Base-by-base conservation (phyloP, 2,113 vertebrate species). In the Phylloscopus trochilus region DNA sequence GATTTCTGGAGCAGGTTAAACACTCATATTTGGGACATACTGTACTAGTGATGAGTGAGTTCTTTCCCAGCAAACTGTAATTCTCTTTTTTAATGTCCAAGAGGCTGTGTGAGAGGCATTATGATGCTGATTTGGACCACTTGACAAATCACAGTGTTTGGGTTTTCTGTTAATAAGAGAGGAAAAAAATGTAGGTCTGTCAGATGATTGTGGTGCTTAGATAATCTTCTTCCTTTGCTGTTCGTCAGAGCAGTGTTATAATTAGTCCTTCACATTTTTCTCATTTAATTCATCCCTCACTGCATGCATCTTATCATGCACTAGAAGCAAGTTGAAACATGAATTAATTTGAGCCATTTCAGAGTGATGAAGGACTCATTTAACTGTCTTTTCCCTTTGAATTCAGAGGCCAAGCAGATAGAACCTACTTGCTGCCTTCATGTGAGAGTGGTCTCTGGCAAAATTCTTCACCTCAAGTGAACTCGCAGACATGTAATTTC, bases 281-380 rank as follows among this genome's bases (percentile, higher is more conserved):
- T 93, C 26, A 4, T 83, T 90, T 93, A 85, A 80, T 95, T 93
- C 58, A 83, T 26, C 78, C 55, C 60, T 94, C 35, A 47, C 59
- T 93, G 70, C 53, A 23, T 67, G 78, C 46, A 49, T 82, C 86
- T 83, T 94, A 91, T 67, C 55, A 47, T 76, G 56, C 58, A 35
- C 35, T 81, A 88, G 69, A 78, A 89, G 47, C 58, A 87, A 88
- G 68, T 46, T 56, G 87, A 94, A 94, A 53, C 33, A 53, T 88
- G 92, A 95, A 96, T 94, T 96, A 92, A 94, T 93, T 91, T 44
- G 51, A 89, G 55, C 47, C n/a, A 22, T 93, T 96, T 75, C 81
- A 75, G 23, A 62, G 56, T 62, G 59, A 52, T 75, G 59, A 76
- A 95, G 78, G 63, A 23, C 33, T 92, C 15, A 26, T 83, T 91